Base-by-base conservation (phyloP, 2,113 vertebrate genomes). In the Mormyrus lacerda region DNA sequence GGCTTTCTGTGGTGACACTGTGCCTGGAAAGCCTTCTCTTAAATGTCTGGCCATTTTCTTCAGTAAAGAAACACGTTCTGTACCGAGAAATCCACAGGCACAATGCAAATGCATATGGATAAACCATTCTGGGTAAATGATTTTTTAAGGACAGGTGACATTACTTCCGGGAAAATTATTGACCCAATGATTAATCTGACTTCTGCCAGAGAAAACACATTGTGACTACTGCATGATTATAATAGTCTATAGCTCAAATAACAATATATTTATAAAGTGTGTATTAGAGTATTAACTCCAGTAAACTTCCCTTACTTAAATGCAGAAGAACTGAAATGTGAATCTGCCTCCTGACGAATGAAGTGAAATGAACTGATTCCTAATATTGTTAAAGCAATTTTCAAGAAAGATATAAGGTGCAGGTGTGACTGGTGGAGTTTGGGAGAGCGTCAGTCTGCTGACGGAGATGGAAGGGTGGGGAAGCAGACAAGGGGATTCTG, bases 391-490 rank as follows among this genome's bases (percentile, higher is more conserved):
- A 90, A 91, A 91, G 90, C 91, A 93, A 89, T 90, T 92, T 79
- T 92, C 91, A 91, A 92, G 65, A 87, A 90, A 88, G 92, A 94
- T 92, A 86, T 87, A 92, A 89, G 89, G 50, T 88, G 27, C 87
- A 9, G 8, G 84, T 50, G 83, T 93, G 91, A 93, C 87, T 94
- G 91, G 92, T 85, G 89, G 86, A 51, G 82, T 76, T 45, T 90
- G 90, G 89, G 89, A 93, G 48, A 44, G 92, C 91, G 90, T 94
- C 92, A 94, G 91, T 89, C 91, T 92, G 48, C 3, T 76, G 91
- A 92, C 85, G 90, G 85, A 24, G 21, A 2, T 21, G 24, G 82
- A 4, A 55, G 47, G 85, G 44, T 35, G 39, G 24, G 27, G 47
- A n/a, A 0, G 53, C 3, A 48, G 15, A 2, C 47, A 55, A 53